Evolutionary conservation across 2,113 vertebrate species (phyloP).

Genomic region (Corydoras sp.): DNA sequence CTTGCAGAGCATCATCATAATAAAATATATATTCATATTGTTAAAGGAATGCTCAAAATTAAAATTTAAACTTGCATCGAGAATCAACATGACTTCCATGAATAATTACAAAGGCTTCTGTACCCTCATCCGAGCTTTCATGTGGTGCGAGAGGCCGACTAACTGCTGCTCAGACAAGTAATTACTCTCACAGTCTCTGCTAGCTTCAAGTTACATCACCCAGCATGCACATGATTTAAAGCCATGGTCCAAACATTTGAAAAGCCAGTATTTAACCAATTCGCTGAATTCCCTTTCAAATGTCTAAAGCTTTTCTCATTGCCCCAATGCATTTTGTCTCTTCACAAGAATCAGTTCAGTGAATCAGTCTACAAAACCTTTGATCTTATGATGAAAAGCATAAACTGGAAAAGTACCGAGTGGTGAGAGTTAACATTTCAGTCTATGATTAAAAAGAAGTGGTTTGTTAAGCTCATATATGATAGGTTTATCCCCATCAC

Average conservation of each 20-base stretch:
- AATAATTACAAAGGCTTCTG: conserved; percentile 21
- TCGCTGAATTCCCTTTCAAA: conserved; percentile 2
- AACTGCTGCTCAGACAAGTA: conserved; percentile 41
- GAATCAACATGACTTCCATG: conserved; percentile 13
- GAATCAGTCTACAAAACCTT: background rate
- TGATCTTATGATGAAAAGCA: conserved; percentile 26
- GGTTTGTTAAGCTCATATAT: conserved; percentile 20
- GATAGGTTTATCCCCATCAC: conserved; percentile 6
- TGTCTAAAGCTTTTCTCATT: conserved; percentile 14
- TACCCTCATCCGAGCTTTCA: conserved; percentile 11
- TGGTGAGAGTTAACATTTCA: background rate
- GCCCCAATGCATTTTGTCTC: background rate
- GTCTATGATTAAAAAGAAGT: conserved; percentile 21
- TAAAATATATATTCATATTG: background rate
- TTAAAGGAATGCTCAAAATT: conserved; percentile 14
- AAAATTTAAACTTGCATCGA: conserved; percentile 6
- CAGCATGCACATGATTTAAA: conserved; percentile 24
- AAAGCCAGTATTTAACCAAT: conserved; percentile 9
- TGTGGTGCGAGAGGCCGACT: conserved; percentile 28
- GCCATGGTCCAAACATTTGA: conserved; percentile 9
- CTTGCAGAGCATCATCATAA: no score
- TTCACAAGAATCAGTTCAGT: background rate
- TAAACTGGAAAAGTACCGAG: conserved; percentile 4
- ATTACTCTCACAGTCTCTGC: conserved; percentile 34
- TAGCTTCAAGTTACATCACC: conserved; percentile 28